Evolutionary conservation across 2,888 invertebrate genomes (phyloP), one percentile per base, ranked within the genome.

Genomic region (Drosophila villosipedis): DNA sequence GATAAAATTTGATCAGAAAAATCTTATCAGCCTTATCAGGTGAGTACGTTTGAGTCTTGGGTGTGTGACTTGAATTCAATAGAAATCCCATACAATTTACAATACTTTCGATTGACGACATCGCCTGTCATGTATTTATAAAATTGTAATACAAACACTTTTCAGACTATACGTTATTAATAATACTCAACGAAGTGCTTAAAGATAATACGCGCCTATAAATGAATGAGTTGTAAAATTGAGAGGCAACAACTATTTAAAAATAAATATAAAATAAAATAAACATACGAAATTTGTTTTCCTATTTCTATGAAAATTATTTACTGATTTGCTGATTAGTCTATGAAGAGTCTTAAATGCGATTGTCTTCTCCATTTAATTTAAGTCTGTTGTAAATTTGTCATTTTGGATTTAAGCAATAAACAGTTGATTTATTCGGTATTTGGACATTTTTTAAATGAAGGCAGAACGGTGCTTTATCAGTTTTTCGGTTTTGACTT

Each of bases 71-170:
- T 41, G 55, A 70, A 62, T 68, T 73, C 72, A 65, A 55, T 68
- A 50, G 59, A 60, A 82, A 84, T 84, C 84, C 82, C 72, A 71
- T 49, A 58, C 71, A 73, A 87, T 82, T 87, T 84, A 87, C 60
- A 60, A 58, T 28, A 22, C 47, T 39, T 60, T 35, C 35, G 54
- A 25, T 73, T 60, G 67, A 62, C 76, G 76, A 72, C 63, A 57
- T 35, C 14, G 35, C 35, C 4, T 35, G 62, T 63, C 33, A 63
- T 67, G 31, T 58, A 43, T 49, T 57, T 43, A 37, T 39, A 60
- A 9, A 53, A 39, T 22, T 41, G 6, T 19, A n/a, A 33, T 59
- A 19, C 19, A 31, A 47, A 63, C 7, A 25, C 28, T 31, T 28
- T 28, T 4, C 1, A 1, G 16, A 10, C 25, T 14, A n/a, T n/a